These are phyloP conservation scores for Nibea coibor DNA, from an alignment of 2,113 vertebrate genomes.

Conservation along the genomic window DNA sequence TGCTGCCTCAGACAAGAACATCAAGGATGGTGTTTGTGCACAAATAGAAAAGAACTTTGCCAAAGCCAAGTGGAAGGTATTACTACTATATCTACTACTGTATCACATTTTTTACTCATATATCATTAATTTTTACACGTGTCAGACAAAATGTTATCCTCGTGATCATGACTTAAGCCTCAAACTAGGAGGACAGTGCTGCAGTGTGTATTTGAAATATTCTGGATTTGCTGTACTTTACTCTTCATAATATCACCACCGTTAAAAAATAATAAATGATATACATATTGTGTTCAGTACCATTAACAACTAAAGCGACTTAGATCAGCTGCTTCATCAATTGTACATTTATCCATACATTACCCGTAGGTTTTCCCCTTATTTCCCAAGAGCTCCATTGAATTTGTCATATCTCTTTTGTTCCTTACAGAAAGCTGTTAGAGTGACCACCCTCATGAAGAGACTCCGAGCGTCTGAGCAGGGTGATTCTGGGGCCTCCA, in stretches of 20 bases:
- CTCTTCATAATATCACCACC: background rate
- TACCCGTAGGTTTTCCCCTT: background rate
- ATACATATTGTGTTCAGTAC: background rate
- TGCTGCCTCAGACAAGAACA: conserved; percentile 98
- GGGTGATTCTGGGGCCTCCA: conserved; percentile 79
- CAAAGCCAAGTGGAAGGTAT: conserved; percentile 99
- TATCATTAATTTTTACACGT: background rate
- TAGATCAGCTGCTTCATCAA: background rate
- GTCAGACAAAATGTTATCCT: background rate
- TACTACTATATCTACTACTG: background rate
- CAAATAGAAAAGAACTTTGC: conserved; percentile 99
- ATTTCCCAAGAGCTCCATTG: background rate
- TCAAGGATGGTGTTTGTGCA: conserved; percentile 97
- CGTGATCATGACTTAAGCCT: background rate
- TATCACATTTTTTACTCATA: background rate
- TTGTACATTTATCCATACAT: background rate
- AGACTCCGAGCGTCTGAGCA: conserved; percentile 93
- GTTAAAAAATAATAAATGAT: background rate
- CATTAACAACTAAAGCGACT: background rate
- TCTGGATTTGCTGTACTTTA: background rate
- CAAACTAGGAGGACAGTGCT: background rate
- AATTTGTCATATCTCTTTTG: background rate
- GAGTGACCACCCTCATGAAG: conserved; percentile 98
- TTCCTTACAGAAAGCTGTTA: conserved; percentile 91
- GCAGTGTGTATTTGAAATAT: background rate